Evolutionary conservation across 2,113 vertebrate genomes (phyloP), one percentile per base, ranked within the genome.

Genomic region (Candoia aspera): DNA sequence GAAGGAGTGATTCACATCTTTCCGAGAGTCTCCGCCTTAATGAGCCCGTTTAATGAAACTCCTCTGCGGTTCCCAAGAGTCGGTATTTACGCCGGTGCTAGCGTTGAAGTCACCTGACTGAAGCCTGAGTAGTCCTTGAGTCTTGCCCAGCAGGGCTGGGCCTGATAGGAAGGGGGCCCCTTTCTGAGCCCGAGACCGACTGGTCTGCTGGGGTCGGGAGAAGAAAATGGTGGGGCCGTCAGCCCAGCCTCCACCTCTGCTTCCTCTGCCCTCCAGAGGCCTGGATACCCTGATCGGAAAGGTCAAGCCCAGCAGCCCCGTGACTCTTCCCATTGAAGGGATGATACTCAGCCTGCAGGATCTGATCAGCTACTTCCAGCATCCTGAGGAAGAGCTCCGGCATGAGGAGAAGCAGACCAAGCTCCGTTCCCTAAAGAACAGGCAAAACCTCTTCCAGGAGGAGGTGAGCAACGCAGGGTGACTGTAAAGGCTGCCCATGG

Each of bases 391-490:
- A 91, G 98, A 99, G 83, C 97, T 99, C 94, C 98, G 98, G 95
- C 99, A 99, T 6, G 99, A 99, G 94, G 99, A 99, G 97, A 99
- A 98, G 94, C 99, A 99, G 96, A 98, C 97, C 95, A 98, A 99
- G 92, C 97, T 99, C 1, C 98, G 99, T 85, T 99, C 98, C 13
- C 98, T 99, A 57, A 98, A 98, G 87, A 99, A 98, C 95, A 97
- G 98, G 23, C 99, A 99, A 96, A 99, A 99, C 95, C 98, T 99
- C 96, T 99, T 99, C 96, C 99, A 99, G 95, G 99, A 99, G 96
- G 99, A 99, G 98, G 99, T 98, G 37, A 58, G 96, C 91, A 1
- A 46, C 9, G 23, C 12, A 0, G 98, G 95, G 68, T 0, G n/a
- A 17, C n/a, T 17, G 0, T 37, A 53, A 4, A 84, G 24, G 59